Percentiles rank a stretch among this genome's conserved stretches.
These are phyloP conservation scores for Alviniconcha strummeri DNA, from an alignment of 2,888 invertebrate genomes.

Conservation along the genomic window DNA sequence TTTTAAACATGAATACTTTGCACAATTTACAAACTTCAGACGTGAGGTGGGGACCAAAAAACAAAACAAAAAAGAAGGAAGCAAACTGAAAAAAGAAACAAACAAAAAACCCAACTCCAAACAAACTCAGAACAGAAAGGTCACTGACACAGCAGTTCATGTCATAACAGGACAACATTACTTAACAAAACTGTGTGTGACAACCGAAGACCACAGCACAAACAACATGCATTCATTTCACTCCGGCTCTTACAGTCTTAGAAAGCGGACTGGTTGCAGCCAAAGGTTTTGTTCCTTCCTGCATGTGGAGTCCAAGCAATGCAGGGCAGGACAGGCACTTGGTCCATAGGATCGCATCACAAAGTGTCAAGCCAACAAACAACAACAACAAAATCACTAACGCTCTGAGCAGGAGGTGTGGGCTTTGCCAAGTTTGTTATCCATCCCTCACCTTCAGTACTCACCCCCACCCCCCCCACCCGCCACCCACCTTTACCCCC, in stretches of 20 bases:
- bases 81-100: neutral
- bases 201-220: too few species aligned
- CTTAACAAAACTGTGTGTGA: neutral
- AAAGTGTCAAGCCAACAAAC: neutral
- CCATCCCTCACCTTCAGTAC: too few species aligned
- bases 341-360: constrained; percentile 41
- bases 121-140: too few species aligned
- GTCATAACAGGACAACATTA: neutral
- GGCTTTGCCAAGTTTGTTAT: too few species aligned
- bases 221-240: too few species aligned
- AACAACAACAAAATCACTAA: neutral
- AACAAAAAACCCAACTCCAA: neutral
- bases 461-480: too few species aligned
- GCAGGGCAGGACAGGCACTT: constrained; percentile 42
- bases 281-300: neutral
- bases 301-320: neutral
- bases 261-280: too few species aligned
- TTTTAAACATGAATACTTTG: too few species aligned
- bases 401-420: neutral
- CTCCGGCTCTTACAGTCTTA: too few species aligned
- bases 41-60: neutral
- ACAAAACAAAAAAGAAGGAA: neutral
- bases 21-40: too few species aligned
- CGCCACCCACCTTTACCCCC: too few species aligned
- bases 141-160: neutral